Evolutionary conservation across 2,888 invertebrate genomes (phyloP).

Genomic region (Lamellibrachia satsuma): DNA sequence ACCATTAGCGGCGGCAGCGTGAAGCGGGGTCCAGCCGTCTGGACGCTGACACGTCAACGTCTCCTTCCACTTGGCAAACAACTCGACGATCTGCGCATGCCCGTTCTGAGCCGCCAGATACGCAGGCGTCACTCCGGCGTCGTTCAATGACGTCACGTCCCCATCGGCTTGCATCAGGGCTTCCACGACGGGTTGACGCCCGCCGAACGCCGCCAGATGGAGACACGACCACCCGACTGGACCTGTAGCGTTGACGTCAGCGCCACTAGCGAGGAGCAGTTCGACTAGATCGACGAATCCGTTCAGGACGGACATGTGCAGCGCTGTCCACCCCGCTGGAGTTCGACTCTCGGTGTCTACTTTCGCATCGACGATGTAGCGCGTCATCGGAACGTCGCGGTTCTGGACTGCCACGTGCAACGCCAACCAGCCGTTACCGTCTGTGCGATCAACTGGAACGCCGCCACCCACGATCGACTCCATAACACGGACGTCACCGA

Average conservation of each 20-base stretch:
- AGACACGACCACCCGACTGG: slow-evolving; percentile 36
- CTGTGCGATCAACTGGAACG: slow-evolving; percentile 41
- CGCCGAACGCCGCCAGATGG: slow-evolving; percentile 37
- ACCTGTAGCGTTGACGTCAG: slow-evolving; percentile 37
- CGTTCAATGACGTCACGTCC: slow-evolving; percentile 30
- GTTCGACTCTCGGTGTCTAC: slow-evolving; percentile 35
- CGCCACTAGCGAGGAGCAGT: slow-evolving; percentile 33
- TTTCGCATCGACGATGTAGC: slow-evolving; percentile 31
- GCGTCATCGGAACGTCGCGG: slow-evolving; percentile 29
- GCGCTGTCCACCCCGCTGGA: slow-evolving; percentile 38
- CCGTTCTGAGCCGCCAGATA: slow-evolving; percentile 39
- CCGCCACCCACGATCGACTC: slow-evolving; percentile 27
- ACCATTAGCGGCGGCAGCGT: slow-evolving; percentile 35
- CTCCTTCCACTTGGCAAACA: slow-evolving; percentile 29
- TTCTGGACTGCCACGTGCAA: slow-evolving; percentile 36
- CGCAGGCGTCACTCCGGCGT: slow-evolving; percentile 40
- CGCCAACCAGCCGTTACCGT: slow-evolving; percentile 40
- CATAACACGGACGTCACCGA: slow-evolving; percentile 35
- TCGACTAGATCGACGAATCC: slow-evolving; percentile 31
- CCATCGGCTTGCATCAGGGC: slow-evolving; percentile 17
- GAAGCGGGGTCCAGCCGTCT: slow-evolving; percentile 39
- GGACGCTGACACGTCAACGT: slow-evolving; percentile 34
- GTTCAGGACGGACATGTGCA: slow-evolving; percentile 39
- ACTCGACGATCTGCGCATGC: slow-evolving; percentile 31
- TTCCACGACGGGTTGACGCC: slow-evolving; percentile 31